Conservation (phyloP, 2,113 vertebrate genomes). For the Bos javanicus region DNA sequence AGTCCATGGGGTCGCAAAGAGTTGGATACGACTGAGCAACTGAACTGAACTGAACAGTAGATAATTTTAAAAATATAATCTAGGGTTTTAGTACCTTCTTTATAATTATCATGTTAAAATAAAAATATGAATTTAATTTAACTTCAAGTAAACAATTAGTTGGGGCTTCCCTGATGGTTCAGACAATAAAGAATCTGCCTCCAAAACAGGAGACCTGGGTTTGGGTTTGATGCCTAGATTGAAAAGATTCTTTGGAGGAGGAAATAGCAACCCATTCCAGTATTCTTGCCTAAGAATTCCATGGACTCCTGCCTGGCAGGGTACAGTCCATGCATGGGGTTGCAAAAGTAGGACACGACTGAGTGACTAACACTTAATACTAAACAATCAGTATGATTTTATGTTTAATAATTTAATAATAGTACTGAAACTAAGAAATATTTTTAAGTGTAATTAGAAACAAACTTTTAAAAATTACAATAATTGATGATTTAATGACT, state of each 20-base stretch:
- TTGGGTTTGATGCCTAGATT: background rate
- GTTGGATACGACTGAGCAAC: background rate
- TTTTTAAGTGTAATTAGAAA: background rate
- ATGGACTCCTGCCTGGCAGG: background rate
- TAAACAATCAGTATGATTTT: background rate
- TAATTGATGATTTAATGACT: conserved; percentile 32
- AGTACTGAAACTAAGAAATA: background rate
- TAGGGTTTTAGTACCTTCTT: background rate
- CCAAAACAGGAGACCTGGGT: background rate
- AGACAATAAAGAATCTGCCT: background rate
- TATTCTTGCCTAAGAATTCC: background rate
- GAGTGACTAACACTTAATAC: background rate
- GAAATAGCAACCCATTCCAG: background rate
- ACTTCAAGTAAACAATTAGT: background rate
- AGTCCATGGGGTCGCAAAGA: background rate
- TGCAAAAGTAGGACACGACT: background rate
- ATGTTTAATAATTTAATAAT: background rate
- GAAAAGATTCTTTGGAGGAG: background rate
- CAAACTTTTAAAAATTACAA: background rate
- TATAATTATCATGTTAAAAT: background rate
- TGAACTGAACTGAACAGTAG: background rate
- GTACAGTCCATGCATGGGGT: background rate
- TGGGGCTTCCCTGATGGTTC: background rate
- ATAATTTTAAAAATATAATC: background rate
- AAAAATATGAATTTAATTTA: background rate